A percentile compares a stretch with the other conserved stretches of the same genome.
phyloP scores from a whole-genome alignment of 2,113 vertebrate genomes.

The Myiopsitta monachus region DNA sequence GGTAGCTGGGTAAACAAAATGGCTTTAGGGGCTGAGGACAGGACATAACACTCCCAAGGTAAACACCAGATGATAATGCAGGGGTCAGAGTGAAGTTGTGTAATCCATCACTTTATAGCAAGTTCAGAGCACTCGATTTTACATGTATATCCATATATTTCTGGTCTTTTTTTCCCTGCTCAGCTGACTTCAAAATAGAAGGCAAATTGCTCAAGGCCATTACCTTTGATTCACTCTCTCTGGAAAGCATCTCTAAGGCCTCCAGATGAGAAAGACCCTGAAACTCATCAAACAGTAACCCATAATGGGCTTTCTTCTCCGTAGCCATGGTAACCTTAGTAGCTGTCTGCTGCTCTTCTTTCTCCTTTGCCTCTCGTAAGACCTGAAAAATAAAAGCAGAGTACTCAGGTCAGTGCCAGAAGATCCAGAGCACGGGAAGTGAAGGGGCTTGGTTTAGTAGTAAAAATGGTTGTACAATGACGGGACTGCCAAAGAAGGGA shows the following conservation, averaged over 20 bases:
- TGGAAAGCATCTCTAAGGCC: conserved; percentile 95
- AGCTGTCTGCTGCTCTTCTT: conserved; percentile 83
- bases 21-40: not conserved
- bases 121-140: conserved; percentile 4
- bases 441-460: not conserved
- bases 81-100: not conserved
- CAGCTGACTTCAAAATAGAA: conserved; percentile 41
- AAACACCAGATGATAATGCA: not conserved
- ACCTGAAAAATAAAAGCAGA: conserved; percentile 78
- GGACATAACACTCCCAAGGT: not conserved
- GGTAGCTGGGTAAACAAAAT: not conserved
- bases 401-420: not conserved
- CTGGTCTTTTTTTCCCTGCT: not conserved
- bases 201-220: conserved; percentile 51
- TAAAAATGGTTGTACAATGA: not conserved
- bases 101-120: not conserved
- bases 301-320: conserved; percentile 90
- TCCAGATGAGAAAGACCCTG: conserved; percentile 96
- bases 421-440: not conserved
- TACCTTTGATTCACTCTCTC: conserved; percentile 95
- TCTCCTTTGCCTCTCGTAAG: conserved; percentile 93
- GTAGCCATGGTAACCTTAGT: conserved; percentile 73
- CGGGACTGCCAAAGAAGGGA: not conserved
- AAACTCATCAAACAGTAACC: conserved; percentile 95
- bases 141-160: not conserved